Evolutionary conservation across 2,113 vertebrate genomes (phyloP).

Genomic region (Beaufortia kweichowensis): DNA sequence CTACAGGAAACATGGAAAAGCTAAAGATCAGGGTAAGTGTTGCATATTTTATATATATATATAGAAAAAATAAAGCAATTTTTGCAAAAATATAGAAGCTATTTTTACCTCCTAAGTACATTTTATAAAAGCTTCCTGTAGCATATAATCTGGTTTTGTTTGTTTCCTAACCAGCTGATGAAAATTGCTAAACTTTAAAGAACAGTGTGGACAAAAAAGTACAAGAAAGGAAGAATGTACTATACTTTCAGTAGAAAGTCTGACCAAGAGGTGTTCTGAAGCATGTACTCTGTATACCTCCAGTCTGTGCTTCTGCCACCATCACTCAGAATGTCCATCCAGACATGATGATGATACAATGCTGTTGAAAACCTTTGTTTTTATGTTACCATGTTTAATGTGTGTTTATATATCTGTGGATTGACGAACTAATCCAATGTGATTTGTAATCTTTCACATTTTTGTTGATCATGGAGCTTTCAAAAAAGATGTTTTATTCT

Average conservation of each 20-base stretch:
- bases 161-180: conserved; percentile 6
- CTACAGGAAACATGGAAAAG: background rate
- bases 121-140: background rate
- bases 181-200: background rate
- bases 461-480: background rate
- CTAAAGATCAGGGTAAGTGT: background rate
- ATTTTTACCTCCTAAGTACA: too few species aligned
- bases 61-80: too few species aligned
- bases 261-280: too few species aligned
- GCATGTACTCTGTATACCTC: too few species aligned
- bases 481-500: background rate
- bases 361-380: background rate
- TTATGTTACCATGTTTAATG: background rate
- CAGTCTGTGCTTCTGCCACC: background rate
- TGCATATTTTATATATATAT: too few species aligned
- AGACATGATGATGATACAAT: conserved; percentile 9
- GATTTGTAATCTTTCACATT: background rate
- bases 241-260: too few species aligned
- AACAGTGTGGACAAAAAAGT: background rate
- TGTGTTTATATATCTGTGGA: too few species aligned
- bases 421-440: background rate
- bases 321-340: background rate
- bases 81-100: too few species aligned
- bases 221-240: background rate
- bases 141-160: background rate